Base-by-base conservation (phyloP, 2,113 vertebrate genomes). In the Oreotrochilus melanogaster region DNA sequence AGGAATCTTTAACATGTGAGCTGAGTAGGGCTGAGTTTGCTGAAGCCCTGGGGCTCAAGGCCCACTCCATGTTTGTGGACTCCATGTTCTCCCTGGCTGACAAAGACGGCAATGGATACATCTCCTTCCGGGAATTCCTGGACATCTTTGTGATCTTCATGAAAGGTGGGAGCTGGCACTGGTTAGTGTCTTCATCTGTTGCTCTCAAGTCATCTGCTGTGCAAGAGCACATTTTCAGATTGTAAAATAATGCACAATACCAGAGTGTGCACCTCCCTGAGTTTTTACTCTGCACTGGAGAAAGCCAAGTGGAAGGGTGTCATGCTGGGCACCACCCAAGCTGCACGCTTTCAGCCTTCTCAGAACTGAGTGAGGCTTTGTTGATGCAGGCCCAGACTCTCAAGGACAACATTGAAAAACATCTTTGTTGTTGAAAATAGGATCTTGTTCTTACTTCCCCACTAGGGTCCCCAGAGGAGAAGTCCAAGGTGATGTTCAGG, bases 81-180 rank as follows among this genome's bases (percentile, higher is more conserved):
- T 98, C 99, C 96, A 99, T 99, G 99, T 99, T 99, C 96, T 99
- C 98, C 7, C 93, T 99, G 39, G 99, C 99, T 0, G 99, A 99
- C 96, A 99, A 99, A 95, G 99, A 99, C 0, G 98, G 99, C 80
- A 99, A 99, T 3, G 99, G 99, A 25, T 99, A 99, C 97, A 98
- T 99, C 88, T 99, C 99, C 76, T 99, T 99, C 95, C 98, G 98
- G 69, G 99, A 99, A 96, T 99, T 99, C 88, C 97, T 99, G 43
- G 98, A 99, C 84, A 99, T 99, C 89, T 97, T 99, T n/a, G 98
- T 98, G 79, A 98, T 99, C 96, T 99, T 99, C 95, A 99, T 99
- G 99, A 99, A 99, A 98, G 99, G 99, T 99, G 92, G 53, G 94
- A 64, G 19, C n/a, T 53, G 73, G 72, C 47, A 28, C 14, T 42